phyloP scores from a whole-genome alignment of 2,797 vertebrate species.

The Sandelia bainsii region DNA sequence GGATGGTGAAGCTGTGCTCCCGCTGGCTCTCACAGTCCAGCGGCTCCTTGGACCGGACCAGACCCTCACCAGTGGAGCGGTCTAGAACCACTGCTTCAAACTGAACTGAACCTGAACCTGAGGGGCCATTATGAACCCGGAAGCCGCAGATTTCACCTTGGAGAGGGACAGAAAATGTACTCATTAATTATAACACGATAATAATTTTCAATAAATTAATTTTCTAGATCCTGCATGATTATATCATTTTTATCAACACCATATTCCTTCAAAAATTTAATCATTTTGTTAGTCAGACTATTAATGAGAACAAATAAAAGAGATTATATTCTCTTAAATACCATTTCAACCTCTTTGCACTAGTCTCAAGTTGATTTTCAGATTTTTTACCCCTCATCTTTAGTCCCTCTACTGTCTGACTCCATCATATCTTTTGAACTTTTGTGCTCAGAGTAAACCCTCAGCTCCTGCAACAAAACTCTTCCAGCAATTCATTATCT shows the following conservation, averaged over 20 bases:
- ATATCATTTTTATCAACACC: neutral
- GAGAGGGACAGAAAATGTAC: neutral
- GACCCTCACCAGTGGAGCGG: slow-evolving; percentile 95
- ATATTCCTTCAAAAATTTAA: neutral
- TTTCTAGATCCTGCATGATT: neutral
- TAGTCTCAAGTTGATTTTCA: neutral
- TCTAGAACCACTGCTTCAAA: slow-evolving; percentile 98
- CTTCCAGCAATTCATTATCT: slow-evolving; percentile 5
- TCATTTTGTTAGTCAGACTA: too few species aligned
- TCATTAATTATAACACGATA: neutral
- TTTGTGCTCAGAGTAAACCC: neutral
- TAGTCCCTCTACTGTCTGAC: slow-evolving; percentile 1
- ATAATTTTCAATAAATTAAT: neutral
- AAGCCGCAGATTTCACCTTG: slow-evolving; percentile 98
- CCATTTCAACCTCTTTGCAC: neutral
- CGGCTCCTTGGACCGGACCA: slow-evolving; percentile 95
- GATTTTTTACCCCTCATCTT: neutral
- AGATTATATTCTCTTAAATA: neutral
- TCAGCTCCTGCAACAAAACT: slow-evolving; percentile 8
- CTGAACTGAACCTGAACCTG: slow-evolving; percentile 87
- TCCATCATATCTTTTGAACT: neutral
- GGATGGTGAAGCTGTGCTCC: slow-evolving; percentile 98
- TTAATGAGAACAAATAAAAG: neutral
- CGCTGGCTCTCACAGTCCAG: slow-evolving; percentile 97
- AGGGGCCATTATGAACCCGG: slow-evolving; percentile 93